phyloP scores from a whole-genome alignment of 2,113 vertebrate species.

The Raja brachyura region DNA sequence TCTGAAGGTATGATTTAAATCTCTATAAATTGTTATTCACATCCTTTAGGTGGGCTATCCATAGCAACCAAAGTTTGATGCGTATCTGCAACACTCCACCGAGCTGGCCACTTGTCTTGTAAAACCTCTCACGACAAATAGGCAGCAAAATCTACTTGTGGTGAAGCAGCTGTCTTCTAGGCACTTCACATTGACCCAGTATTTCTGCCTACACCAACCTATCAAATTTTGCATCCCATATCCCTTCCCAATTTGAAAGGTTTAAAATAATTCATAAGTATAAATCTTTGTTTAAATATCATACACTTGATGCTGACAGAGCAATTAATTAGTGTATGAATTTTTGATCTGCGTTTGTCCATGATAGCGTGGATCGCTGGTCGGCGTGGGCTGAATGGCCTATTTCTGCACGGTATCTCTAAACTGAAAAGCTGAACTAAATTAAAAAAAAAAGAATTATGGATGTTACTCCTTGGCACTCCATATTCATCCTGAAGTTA shows the following conservation, averaged over 20 bases:
- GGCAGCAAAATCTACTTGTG: background rate
- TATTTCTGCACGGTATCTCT: no score
- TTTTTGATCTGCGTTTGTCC: background rate
- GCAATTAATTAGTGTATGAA: background rate
- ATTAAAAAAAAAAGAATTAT: background rate
- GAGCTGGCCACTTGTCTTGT: background rate
- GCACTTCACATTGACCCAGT: background rate
- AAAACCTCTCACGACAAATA: background rate
- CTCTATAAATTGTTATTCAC: background rate
- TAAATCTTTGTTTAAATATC: background rate
- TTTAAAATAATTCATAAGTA: background rate
- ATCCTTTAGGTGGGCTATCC: background rate
- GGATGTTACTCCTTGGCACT: background rate
- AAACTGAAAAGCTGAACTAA: background rate
- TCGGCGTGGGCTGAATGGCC: no score
- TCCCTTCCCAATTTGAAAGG: no score
- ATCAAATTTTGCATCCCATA: background rate
- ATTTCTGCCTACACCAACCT: background rate
- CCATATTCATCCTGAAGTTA: background rate
- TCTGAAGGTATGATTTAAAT: conserved; percentile 53
- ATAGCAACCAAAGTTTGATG: background rate
- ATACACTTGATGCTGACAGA: background rate
- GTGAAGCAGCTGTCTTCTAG: background rate
- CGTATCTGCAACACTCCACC: background rate
- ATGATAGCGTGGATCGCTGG: no score